Percentiles rank a stretch among this genome's conserved stretches.
Evolutionary conservation across 2,888 invertebrate genomes (phyloP).

Genomic region (Napeogenes inachia): DNA sequence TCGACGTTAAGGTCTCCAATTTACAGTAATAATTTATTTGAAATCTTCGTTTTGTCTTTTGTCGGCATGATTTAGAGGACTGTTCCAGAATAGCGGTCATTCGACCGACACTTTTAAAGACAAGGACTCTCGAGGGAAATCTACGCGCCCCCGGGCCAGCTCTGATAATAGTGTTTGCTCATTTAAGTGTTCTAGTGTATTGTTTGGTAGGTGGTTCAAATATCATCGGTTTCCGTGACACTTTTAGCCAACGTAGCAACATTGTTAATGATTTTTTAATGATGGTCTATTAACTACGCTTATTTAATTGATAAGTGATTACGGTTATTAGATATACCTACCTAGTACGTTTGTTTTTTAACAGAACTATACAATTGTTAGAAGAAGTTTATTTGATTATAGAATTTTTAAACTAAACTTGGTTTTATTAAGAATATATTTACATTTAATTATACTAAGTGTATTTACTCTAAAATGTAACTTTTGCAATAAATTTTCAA

Average conservation of each 20-base stretch:
- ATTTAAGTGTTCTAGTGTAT: slow-evolving; percentile 67
- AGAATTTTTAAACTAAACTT: too few relatives aligned
- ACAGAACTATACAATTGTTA: too few relatives aligned
- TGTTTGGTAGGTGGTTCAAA: slow-evolving; percentile 35
- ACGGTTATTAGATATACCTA: too few relatives aligned
- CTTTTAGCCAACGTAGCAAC: neutral
- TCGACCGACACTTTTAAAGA: slow-evolving; percentile 66
- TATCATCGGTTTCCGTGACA: neutral
- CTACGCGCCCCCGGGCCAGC: slow-evolving; percentile 56
- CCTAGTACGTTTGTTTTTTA: too few relatives aligned
- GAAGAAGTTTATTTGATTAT: too few relatives aligned
- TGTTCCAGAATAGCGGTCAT: slow-evolving; percentile 47
- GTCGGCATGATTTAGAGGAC: slow-evolving; percentile 27
- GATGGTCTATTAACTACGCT: neutral
- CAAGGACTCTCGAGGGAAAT: slow-evolving; percentile 70
- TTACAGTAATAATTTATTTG: slow-evolving; percentile 16
- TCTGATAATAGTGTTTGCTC: slow-evolving; percentile 74
- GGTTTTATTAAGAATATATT: too few relatives aligned
- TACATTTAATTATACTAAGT: too few relatives aligned
- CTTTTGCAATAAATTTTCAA: too few relatives aligned
- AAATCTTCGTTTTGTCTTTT: slow-evolving; percentile 27
- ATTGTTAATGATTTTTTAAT: neutral
- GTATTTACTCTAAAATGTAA: too few relatives aligned
- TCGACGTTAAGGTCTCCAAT: neutral
- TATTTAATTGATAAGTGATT: too few relatives aligned